phyloP scores from a whole-genome alignment of 2,113 vertebrate species.

The Cisticola juncidis region DNA sequence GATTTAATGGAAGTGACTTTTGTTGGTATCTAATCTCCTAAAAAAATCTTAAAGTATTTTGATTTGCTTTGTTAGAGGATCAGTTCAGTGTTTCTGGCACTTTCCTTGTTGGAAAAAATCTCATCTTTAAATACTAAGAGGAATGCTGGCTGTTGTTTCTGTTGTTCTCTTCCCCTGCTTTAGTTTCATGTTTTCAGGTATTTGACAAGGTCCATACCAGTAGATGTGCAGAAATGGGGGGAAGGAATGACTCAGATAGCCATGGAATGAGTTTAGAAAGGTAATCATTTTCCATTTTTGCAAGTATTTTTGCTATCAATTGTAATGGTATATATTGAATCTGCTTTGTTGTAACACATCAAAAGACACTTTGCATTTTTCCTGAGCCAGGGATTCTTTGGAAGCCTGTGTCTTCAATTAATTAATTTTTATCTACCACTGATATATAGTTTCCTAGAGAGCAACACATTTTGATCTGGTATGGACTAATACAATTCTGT shows the following conservation, averaged over 20 bases:
- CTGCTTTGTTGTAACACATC: neutral
- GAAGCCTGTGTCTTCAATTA: neutral
- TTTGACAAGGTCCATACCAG: neutral
- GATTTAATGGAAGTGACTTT: neutral
- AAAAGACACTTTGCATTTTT: neutral
- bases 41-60: neutral
- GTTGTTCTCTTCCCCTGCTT: neutral
- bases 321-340: neutral
- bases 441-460: neutral
- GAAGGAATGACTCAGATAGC: neutral
- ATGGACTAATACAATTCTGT: neutral
- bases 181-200: neutral
- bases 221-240: neutral
- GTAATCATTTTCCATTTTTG: neutral
- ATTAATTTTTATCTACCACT: neutral
- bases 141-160: neutral
- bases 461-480: neutral
- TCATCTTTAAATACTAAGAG: neutral
- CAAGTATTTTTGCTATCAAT: neutral
- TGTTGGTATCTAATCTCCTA: neutral
- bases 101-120: neutral
- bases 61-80: neutral
- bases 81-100: neutral
- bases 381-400: neutral
- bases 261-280: neutral